phyloP scores from a whole-genome alignment of 1,140 invertebrate genomes.

The Orchestia grillus region DNA sequence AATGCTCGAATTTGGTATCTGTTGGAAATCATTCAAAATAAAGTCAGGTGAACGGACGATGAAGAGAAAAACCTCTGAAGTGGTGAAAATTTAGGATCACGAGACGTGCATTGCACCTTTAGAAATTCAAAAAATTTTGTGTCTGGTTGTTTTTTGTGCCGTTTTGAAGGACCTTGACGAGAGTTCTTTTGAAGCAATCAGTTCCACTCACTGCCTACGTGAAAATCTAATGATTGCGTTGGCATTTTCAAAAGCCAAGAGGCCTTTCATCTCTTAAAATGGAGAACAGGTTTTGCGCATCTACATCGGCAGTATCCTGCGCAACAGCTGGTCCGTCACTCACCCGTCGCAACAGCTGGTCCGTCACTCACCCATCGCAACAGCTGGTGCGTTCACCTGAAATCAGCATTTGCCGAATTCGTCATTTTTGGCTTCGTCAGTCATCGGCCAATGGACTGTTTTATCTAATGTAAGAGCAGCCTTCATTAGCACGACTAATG shows the following conservation, averaged over 20 bases:
- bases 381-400: background rate
- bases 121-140: too few species aligned
- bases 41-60: too few species aligned
- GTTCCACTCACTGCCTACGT: background rate
- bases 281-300: background rate
- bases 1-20: too few species aligned
- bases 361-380: background rate
- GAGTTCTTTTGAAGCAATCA: background rate
- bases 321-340: too few species aligned
- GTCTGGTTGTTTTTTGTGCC: background rate
- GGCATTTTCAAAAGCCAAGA: background rate
- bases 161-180: background rate
- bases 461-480: background rate
- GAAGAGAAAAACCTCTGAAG: too few species aligned
- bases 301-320: background rate
- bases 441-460: background rate
- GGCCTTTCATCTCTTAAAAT: background rate
- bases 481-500: background rate
- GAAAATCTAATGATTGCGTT: background rate
- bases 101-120: too few species aligned
- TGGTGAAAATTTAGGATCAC: too few species aligned
- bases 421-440: background rate
- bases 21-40: too few species aligned
- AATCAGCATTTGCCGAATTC: background rate
- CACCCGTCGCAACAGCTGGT: background rate